Evolutionary conservation across 2,888 invertebrate species (phyloP), one percentile per base, ranked within the genome.

Genomic region (Pandemis heparana): DNA sequence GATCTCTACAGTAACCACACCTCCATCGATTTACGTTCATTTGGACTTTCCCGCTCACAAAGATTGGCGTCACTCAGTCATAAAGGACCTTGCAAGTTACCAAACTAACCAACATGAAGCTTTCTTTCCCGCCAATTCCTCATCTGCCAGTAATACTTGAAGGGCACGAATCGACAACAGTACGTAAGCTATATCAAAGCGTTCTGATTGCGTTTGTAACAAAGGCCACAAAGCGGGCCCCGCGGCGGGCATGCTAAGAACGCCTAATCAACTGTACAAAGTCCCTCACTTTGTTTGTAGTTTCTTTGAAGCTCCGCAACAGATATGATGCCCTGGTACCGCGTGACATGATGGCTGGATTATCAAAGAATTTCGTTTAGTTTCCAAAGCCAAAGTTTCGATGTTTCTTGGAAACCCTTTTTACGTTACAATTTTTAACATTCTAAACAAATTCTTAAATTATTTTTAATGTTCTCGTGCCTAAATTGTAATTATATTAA

Each of bases 261-360:
- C 88, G 92, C 91, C 93, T 92, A 93, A 93, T 94, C 92, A 93
- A 92, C 91, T 91, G 92, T 85, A 83, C 89, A 83, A 85, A 87
- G 85, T 89, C 83, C 86, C 90, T 87, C 90, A 90, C 92, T 92
- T 92, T 91, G 92, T 91, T 83, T 83, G 86, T 89, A 89, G 91
- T 91, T 91, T 88, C 92, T 93, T 92, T 92, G 92, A 92, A 87
- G 89, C 89, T 85, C 80, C 83, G 79, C 75, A 82, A 84, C 85
- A 87, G 87, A 85, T 89, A 90, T 91, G 89, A 87, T 87, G 82
- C 85, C 86, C 83, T 89, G 85, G 89, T 90, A 88, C 83, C 81
- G 59, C 79, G 81, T 82, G 83, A 84, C 83, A 79, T 75, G 74
- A 70, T 71, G 69, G 75, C 75, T 74, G 65, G 46, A 70, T 60